Conservation (phyloP, 2,113 vertebrate species). For the Prietella phreatophila region DNA sequence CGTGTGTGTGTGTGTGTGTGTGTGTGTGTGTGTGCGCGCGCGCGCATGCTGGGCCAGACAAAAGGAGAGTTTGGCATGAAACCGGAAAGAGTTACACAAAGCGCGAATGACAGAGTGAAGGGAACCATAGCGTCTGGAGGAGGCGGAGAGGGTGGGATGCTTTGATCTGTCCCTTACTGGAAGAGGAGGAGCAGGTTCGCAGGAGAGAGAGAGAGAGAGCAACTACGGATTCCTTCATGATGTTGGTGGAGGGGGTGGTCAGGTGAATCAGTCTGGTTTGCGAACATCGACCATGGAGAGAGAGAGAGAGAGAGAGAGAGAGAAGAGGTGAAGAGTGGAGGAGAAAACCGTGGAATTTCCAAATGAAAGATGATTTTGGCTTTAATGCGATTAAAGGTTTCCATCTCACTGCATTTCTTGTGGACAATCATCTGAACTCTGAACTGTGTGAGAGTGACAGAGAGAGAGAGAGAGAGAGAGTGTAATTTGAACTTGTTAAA, state of each 20-base stretch:
- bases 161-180: conserved; percentile 51
- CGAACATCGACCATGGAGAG: conserved; percentile 62
- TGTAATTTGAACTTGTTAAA: conserved; percentile 35
- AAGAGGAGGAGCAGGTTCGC: conserved; percentile 48
- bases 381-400: conserved; percentile 82
- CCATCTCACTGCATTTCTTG: conserved; percentile 75
- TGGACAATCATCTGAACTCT: conserved; percentile 70
- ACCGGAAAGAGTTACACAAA: conserved; percentile 59
- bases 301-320: conserved; percentile 38
- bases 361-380: conserved; percentile 79
- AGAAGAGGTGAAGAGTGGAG: conserved; percentile 50
- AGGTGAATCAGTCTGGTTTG: conserved; percentile 61
- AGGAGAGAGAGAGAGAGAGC: conserved; percentile 35
- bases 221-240: conserved; percentile 58
- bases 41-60: conserved; percentile 36
- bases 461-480: background rate
- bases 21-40: conserved; percentile 13
- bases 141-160: conserved; percentile 41
- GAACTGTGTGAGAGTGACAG: conserved; percentile 33
- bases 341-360: conserved; percentile 74
- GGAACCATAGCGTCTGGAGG: conserved; percentile 50
- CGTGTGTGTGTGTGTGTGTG: conserved; percentile 37
- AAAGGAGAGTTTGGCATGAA: conserved; percentile 49
- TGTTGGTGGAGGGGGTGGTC: conserved; percentile 46
- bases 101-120: conserved; percentile 47